Evolutionary conservation across 2,797 vertebrate genomes (phyloP).

Genomic region (Rhodeus uyekii): DNA sequence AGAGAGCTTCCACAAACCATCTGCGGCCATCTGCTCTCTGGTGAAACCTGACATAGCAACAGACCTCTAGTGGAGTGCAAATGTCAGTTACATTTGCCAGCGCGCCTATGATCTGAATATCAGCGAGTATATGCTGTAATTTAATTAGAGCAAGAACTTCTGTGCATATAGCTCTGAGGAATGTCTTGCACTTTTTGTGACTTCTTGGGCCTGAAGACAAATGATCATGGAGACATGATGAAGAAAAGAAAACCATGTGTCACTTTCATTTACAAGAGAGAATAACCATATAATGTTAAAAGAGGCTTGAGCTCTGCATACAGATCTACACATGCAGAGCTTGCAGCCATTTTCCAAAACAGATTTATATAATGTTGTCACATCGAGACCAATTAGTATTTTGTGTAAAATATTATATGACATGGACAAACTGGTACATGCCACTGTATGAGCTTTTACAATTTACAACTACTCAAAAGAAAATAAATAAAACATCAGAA

Average conservation of each 20-base stretch:
- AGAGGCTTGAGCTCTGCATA: background rate
- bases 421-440: background rate
- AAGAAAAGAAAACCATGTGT: background rate
- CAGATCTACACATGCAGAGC: background rate
- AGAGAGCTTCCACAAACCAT: constrained; percentile 49
- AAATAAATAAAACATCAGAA: no score
- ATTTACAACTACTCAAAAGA: background rate
- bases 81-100: constrained; percentile 33
- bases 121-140: background rate
- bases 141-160: constrained; percentile 21
- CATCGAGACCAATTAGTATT: background rate
- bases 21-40: constrained; percentile 51
- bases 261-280: background rate
- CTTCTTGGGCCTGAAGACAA: background rate
- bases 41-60: constrained; percentile 40
- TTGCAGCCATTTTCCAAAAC: background rate
- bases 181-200: background rate
- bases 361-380: background rate
- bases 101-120: constrained; percentile 21
- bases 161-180: constrained; percentile 18
- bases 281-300: background rate
- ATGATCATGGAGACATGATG: constrained; percentile 1
- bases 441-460: background rate
- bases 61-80: constrained; percentile 44
- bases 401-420: background rate